Evolutionary conservation across 2,113 vertebrate genomes (phyloP).

Genomic region (Nipponia nippon): DNA sequence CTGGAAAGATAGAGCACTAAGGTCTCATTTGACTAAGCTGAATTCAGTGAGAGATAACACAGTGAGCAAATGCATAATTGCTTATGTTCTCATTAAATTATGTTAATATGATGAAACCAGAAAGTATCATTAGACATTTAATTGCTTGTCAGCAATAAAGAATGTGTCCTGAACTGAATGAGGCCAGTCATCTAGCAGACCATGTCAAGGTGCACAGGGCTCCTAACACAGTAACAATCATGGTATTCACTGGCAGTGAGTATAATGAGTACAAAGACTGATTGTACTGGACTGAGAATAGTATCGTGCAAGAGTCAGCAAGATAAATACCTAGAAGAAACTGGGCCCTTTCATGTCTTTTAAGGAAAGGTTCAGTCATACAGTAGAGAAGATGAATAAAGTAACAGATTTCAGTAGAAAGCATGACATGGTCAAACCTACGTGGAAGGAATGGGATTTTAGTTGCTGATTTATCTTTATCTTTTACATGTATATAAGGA

Average conservation of each 20-base stretch:
- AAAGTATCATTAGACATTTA: background rate
- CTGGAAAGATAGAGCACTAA: background rate
- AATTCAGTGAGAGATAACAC: background rate
- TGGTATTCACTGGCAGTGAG: accelerated
- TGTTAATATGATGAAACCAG: background rate
- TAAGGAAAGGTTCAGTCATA: background rate
- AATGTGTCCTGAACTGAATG: background rate
- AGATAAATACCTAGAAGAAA: background rate
- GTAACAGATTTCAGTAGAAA: background rate
- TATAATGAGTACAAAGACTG: background rate
- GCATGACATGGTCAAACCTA: background rate
- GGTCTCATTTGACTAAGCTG: background rate
- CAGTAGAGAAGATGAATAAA: background rate
- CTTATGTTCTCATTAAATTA: background rate
- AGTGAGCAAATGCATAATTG: background rate
- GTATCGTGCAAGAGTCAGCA: background rate
- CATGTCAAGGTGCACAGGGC: background rate
- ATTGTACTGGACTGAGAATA: background rate
- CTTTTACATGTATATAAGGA: background rate
- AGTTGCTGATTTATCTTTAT: background rate
- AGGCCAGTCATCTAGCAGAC: background rate
- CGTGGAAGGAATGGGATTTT: background rate
- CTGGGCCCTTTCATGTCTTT: background rate
- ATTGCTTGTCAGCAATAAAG: background rate
- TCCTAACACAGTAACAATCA: background rate